Base-by-base conservation (phyloP, 2,888 invertebrate species). In the Nomada ruficornis region DNA sequence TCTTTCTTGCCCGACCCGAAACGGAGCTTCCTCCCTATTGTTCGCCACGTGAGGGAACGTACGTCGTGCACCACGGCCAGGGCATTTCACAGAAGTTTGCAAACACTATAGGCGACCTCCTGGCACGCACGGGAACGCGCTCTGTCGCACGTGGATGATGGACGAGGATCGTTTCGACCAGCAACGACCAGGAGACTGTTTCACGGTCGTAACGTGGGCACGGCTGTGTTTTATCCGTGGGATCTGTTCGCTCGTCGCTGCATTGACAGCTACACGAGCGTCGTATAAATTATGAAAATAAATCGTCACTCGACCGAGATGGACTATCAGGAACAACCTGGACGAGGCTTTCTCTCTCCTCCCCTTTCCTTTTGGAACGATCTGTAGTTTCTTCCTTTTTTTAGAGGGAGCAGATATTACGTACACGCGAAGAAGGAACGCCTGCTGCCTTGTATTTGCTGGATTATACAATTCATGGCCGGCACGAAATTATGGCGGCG, bases 51-150 rank as follows among this genome's bases (percentile, higher is more conserved):
- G 77, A 84, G 76, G 69, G 74, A 62, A 67, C 70, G 78, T 42
- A 60, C 62, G 69, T 55, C 36, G 18, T 68, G 63, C n/a, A 29
- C 29, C 55, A 13, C 42, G 50, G 13, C 18, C 13, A 42, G 55
- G 47, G 67, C 72, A 47, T 75, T 85, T 77, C 77, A 63, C 78
- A 80, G 68, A 85, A 88, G 86, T 90, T 89, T 89, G 89, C 89
- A 90, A 90, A 89, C 90, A 90, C 62, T 75, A 44, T 70, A 11
- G 67, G 55, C 68, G 62, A 54, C 26, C 63, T 23, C 36, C 68
- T 4, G 60, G 54, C 60, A 69, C 62, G 50, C 63, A 62, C 23
- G 72, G 54, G 44, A 15, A 29, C 54, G 54, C 54, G 47, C 63
- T 11, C 54, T 23, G 55, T 57, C 70, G 60, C 67, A 15, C 68